A percentile compares a stretch with the other conserved stretches of the same genome.
These are phyloP conservation scores for Melanotaenia maccullochi DNA, from an alignment of 2,797 vertebrate genomes.

Conservation along the genomic window DNA sequence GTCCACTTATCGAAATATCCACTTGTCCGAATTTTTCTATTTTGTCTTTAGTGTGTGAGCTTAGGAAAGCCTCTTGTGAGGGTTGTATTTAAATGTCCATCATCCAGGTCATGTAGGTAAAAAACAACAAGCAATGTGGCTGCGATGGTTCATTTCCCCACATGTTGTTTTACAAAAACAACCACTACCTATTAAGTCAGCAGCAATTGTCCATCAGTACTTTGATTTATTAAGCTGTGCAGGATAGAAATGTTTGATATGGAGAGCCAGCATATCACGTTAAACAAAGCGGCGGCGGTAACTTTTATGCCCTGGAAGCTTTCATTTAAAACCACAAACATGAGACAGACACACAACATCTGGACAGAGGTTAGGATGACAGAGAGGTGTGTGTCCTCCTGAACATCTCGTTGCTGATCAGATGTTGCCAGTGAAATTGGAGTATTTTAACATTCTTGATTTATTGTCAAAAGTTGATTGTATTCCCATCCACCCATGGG, in stretches of 20 bases:
- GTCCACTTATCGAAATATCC: neutral
- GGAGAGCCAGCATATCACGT: slow-evolving; percentile 33
- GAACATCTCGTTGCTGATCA: slow-evolving; percentile 49
- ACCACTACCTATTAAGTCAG: neutral
- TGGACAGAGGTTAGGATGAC: slow-evolving; percentile 31
- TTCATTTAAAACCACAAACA: slow-evolving; percentile 34
- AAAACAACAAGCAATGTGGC: neutral
- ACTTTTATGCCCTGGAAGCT: slow-evolving; percentile 29
- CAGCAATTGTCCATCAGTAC: neutral
- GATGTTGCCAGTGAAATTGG: slow-evolving; percentile 32
- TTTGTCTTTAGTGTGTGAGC: neutral
- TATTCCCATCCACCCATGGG: slow-evolving; percentile 29
- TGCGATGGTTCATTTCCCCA: neutral
- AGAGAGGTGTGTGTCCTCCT: slow-evolving; percentile 38
- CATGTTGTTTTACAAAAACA: slow-evolving; percentile 28
- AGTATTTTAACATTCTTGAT: slow-evolving; percentile 31
- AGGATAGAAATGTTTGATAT: slow-evolving; percentile 8
- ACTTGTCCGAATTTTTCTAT: neutral
- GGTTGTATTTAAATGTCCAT: slow-evolving; percentile 1
- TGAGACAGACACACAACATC: slow-evolving; percentile 43
- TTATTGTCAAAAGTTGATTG: slow-evolving; percentile 22
- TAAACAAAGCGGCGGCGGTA: slow-evolving; percentile 22
- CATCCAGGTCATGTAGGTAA: neutral
- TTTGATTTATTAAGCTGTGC: slow-evolving; percentile 20
- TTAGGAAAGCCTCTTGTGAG: neutral